These are phyloP conservation scores for Lasioglossum albipes DNA, from an alignment of 1,140 invertebrate species.

Conservation along the genomic window DNA sequence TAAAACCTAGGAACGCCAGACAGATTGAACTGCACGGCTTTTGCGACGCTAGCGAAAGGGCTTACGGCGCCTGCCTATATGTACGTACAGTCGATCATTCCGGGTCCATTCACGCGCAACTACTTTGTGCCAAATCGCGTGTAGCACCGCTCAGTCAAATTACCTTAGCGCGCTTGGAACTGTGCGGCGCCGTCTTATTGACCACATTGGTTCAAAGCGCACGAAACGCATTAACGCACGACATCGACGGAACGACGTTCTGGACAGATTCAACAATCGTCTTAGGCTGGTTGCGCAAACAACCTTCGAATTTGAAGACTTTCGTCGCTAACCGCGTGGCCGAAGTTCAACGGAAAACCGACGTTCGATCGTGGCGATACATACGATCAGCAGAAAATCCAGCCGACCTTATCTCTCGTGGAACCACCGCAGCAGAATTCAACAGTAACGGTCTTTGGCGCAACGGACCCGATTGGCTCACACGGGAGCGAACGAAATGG, in stretches of 20 bases:
- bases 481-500: neutral
- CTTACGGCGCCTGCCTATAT: slow-evolving; percentile 22
- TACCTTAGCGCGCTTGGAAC: neutral
- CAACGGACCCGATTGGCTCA: neutral
- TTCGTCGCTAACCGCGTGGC: slow-evolving; percentile 74
- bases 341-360: slow-evolving; percentile 66
- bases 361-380: slow-evolving; percentile 64
- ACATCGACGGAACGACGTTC: neutral
- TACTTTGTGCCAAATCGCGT: slow-evolving; percentile 17
- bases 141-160: slow-evolving; percentile 18
- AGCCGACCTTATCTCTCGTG: slow-evolving; percentile 73
- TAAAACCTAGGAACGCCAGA: accelerated
- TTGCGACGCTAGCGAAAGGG: slow-evolving; percentile 9
- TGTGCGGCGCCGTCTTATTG: neutral
- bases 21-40: slow-evolving; percentile 26
- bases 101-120: neutral
- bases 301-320: slow-evolving; percentile 62
- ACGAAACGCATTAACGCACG: accelerated
- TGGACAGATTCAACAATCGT: slow-evolving; percentile 74
- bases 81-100: neutral
- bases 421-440: slow-evolving; percentile 1
- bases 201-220: neutral
- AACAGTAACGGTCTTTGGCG: neutral
- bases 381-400: slow-evolving; percentile 71
- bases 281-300: slow-evolving; percentile 55